phyloP scores from a whole-genome alignment of 1,140 invertebrate species.

The Acromyrmex heyeri region DNA sequence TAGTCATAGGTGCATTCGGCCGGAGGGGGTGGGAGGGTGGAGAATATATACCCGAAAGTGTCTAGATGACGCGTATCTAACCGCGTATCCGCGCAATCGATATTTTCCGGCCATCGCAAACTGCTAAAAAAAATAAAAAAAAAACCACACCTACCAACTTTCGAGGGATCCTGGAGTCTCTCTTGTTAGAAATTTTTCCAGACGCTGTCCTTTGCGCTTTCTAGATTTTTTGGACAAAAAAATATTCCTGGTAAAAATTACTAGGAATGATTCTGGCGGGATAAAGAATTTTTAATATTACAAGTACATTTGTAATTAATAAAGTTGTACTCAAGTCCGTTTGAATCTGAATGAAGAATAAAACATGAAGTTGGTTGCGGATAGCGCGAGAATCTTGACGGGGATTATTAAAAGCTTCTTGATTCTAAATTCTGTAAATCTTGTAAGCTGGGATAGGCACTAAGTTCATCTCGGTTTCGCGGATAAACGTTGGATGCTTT shows the following conservation, averaged over 20 bases:
- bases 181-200: neutral
- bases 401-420: neutral
- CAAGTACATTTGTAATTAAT: neutral
- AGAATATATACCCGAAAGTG: neutral
- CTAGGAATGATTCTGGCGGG: neutral
- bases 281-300: neutral
- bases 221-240: neutral
- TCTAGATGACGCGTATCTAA: slow-evolving; percentile 50
- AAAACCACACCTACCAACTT: neutral
- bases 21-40: neutral
- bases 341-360: neutral
- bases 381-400: neutral
- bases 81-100: slow-evolving; percentile 48
- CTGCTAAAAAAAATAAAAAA: slow-evolving; percentile 18
- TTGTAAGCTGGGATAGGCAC: neutral
- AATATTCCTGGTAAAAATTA: too few relatives aligned
- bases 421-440: neutral
- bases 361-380: neutral
- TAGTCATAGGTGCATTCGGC: slow-evolving; percentile 52
- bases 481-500: neutral
- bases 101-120: slow-evolving; percentile 44
- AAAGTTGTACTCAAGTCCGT: neutral
- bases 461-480: neutral
- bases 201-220: neutral
- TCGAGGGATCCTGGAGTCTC: neutral